Evolutionary conservation across 2,113 vertebrate species (phyloP).

Genomic region (Naja naja): DNA sequence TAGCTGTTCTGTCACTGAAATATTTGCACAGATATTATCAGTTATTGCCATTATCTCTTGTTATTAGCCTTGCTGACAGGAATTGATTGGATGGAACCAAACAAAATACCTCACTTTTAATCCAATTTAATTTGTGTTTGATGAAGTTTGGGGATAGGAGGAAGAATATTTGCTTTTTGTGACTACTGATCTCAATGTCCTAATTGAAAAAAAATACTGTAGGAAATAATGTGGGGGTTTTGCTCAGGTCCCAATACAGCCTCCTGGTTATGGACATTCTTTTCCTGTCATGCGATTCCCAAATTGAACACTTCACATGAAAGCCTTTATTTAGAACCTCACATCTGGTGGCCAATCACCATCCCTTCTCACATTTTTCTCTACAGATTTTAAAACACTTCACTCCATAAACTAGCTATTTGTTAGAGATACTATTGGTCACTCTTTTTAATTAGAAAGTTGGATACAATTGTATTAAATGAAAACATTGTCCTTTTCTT

Average conservation of each 20-base stretch:
- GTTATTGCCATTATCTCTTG: background rate
- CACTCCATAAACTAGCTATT: background rate
- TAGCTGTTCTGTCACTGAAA: background rate
- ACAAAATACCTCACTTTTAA: background rate
- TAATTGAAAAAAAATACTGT: background rate
- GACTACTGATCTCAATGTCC: background rate
- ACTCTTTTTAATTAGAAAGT: background rate
- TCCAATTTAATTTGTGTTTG: background rate
- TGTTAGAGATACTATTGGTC: too few relatives aligned
- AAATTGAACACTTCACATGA: background rate
- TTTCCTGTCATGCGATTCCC: background rate
- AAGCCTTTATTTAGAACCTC: background rate
- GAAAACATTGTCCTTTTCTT: background rate
- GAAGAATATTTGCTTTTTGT: background rate
- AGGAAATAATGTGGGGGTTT: background rate
- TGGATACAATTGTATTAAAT: background rate
- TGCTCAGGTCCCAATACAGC: background rate
- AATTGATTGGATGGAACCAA: background rate
- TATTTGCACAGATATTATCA: background rate
- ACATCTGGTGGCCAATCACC: background rate
- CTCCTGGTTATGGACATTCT: background rate
- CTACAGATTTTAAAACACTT: too few relatives aligned
- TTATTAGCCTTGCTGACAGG: background rate
- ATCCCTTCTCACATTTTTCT: background rate
- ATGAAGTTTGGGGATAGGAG: background rate